Conservation (phyloP, 2,797 vertebrate genomes). For the Allobates femoralis region DNA sequence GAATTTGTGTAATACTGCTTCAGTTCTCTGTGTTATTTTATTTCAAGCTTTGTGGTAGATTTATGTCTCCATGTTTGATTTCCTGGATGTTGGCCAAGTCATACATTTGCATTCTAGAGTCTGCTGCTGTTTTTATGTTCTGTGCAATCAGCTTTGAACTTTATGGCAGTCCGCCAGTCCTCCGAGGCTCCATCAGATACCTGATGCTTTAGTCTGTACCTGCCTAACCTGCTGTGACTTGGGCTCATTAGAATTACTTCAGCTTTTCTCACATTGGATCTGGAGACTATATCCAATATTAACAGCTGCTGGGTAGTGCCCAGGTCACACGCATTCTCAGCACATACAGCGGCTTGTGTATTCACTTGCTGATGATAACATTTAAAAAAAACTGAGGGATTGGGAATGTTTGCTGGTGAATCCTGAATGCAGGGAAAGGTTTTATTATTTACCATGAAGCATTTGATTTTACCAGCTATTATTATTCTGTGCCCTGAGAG, state of each 20-base stretch:
- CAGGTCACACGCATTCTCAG: conserved; percentile 36
- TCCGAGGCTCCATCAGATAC: conserved; percentile 16
- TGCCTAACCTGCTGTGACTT: conserved; percentile 50
- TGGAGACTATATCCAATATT: conserved; percentile 8
- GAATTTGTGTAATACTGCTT: background rate
- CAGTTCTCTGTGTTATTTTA: background rate
- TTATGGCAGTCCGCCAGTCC: conserved; percentile 48
- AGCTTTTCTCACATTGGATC: conserved; percentile 18
- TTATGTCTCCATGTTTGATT: conserved; percentile 49
- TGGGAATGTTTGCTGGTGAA: conserved; percentile 14
- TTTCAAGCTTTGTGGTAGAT: conserved; percentile 25
- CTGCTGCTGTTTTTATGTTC: conserved; percentile 27
- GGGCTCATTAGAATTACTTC: conserved; percentile 35
- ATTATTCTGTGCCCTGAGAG: conserved; percentile 40
- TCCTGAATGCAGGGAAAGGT: conserved; percentile 1
- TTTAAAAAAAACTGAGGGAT: background rate
- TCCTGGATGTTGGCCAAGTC: conserved; percentile 38
- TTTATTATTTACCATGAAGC: conserved; percentile 3
- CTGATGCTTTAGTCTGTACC: conserved; percentile 37
- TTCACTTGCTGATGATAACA: conserved; percentile 16
- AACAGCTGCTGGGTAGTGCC: background rate
- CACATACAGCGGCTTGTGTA: background rate
- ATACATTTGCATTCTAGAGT: conserved; percentile 55
- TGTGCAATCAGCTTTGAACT: conserved; percentile 51
- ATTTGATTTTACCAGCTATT: conserved; percentile 23